Conservation (phyloP, 1,140 invertebrate genomes). For the Penaeus chinensis region DNA sequence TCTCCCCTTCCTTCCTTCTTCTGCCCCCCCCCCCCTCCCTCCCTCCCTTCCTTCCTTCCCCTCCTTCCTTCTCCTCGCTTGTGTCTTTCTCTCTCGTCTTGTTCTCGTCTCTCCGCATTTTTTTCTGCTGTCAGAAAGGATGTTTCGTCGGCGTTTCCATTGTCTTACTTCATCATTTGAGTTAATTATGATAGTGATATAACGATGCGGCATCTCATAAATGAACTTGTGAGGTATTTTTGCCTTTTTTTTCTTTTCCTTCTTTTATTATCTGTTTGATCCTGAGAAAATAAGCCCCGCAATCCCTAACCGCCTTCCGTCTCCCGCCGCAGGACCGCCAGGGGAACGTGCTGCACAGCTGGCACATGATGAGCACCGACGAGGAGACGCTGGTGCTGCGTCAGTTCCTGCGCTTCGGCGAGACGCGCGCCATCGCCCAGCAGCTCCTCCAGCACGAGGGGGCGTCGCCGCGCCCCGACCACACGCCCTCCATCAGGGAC, state of each 20-base stretch:
- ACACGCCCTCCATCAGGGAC: conserved; percentile 35
- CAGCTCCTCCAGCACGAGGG: conserved; percentile 79
- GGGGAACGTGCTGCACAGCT: conserved; percentile 81
- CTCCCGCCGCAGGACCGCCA: conserved; percentile 70
- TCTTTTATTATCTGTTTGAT: neutral
- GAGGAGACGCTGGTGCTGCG: conserved; percentile 87
- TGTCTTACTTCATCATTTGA: too few relatives aligned
- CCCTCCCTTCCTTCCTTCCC: too few relatives aligned
- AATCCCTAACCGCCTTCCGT: neutral
- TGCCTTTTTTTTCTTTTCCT: neutral
- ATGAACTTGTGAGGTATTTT: too few relatives aligned
- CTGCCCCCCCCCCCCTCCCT: too few relatives aligned
- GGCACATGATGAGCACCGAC: conserved; percentile 84
- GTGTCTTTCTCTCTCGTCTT: too few relatives aligned
- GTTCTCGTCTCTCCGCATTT: too few relatives aligned
- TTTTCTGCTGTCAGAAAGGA: too few relatives aligned
- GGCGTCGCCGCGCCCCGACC: conserved; percentile 43
- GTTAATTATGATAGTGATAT: too few relatives aligned
- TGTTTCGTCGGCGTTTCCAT: too few relatives aligned
- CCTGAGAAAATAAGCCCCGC: neutral
- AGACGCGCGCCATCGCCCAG: conserved; percentile 84
- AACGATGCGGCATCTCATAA: too few relatives aligned
- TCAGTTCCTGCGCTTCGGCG: conserved; percentile 86
- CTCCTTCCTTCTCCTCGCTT: too few relatives aligned
- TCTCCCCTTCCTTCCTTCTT: too few relatives aligned